These are phyloP conservation scores for Zele albiditarsus DNA, from an alignment of 2,888 invertebrate species.

Conservation along the genomic window DNA sequence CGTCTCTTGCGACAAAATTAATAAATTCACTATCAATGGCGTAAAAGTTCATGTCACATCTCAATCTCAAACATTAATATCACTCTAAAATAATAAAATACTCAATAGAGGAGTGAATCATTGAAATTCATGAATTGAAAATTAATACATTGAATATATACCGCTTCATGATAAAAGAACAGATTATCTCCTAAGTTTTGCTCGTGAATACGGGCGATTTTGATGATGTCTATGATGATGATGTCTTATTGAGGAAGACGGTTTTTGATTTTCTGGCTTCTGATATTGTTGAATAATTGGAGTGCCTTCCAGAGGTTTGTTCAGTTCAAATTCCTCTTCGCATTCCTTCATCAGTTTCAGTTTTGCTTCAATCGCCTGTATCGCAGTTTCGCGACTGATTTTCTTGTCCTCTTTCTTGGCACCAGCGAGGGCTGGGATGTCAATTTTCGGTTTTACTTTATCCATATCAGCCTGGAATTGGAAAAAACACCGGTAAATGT, in stretches of 20 bases:
- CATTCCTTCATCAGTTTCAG: conserved; percentile 83
- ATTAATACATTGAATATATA: conserved; percentile 9
- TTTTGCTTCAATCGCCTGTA: conserved; percentile 92
- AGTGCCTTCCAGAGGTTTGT: conserved; percentile 80
- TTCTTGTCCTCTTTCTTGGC: conserved; percentile 76
- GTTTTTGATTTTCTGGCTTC: conserved; percentile 67
- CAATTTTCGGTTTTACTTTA: conserved; percentile 83
- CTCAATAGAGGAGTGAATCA: too few species aligned
- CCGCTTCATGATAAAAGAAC: not conserved
- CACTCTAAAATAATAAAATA: not conserved
- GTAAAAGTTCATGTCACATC: not conserved
- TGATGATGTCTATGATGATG: conserved; percentile 60
- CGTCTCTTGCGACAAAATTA: conserved; percentile 13
- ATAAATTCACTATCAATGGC: not conserved
- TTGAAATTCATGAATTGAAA: not conserved
- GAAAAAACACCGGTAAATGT: not conserved
- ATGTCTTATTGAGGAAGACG: conserved; percentile 67
- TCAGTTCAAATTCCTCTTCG: conserved; percentile 83
- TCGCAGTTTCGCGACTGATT: conserved; percentile 84
- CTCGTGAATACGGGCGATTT: conserved; percentile 68
- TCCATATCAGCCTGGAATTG: conserved; percentile 82
- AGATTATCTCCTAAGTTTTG: conserved; percentile 69
- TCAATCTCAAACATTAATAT: not conserved
- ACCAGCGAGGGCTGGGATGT: conserved; percentile 85
- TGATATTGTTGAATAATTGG: conserved; percentile 83